phyloP scores from a whole-genome alignment of 2,888 invertebrate species.

The Lomographa bimaculata region DNA sequence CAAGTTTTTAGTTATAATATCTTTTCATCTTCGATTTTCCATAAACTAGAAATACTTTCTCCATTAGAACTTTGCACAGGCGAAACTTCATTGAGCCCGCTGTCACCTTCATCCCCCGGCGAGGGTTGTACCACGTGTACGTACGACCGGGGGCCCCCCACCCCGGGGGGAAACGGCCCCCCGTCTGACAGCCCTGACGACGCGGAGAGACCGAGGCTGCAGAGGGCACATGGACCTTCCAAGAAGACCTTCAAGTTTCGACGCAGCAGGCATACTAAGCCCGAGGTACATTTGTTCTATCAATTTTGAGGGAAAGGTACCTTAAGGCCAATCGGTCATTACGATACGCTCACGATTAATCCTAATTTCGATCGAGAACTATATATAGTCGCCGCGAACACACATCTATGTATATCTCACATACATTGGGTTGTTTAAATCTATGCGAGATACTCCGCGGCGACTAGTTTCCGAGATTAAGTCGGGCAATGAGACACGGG shows the following conservation, averaged over 20 bases:
- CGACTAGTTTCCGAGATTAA: no score
- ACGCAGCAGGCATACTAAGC: constrained; percentile 88
- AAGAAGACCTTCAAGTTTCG: constrained; percentile 95
- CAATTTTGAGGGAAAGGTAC: no score
- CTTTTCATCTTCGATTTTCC: constrained; percentile 8
- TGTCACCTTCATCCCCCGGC: constrained; percentile 85
- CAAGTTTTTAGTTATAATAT: no score
- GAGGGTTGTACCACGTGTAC: constrained; percentile 79
- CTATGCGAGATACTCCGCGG: no score
- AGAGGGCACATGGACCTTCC: constrained; percentile 96
- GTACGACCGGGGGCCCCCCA: constrained; percentile 53
- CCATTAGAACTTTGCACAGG: constrained; percentile 68
- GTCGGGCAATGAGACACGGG: no score
- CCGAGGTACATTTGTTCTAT: constrained; percentile 84
- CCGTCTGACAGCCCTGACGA: constrained; percentile 43
- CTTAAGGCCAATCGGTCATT: no score
- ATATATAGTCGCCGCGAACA: no score
- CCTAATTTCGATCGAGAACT: no score
- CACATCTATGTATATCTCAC: no score
- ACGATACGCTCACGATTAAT: no score
- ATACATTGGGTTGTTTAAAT: no score
- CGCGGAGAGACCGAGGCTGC: constrained; percentile 87
- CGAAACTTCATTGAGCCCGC: constrained; percentile 89
- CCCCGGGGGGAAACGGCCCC: constrained; percentile 37
- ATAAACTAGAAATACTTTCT: constrained; percentile 18